Conservation (phyloP, 2,113 vertebrate genomes). For the Ranitomeya imitator region DNA sequence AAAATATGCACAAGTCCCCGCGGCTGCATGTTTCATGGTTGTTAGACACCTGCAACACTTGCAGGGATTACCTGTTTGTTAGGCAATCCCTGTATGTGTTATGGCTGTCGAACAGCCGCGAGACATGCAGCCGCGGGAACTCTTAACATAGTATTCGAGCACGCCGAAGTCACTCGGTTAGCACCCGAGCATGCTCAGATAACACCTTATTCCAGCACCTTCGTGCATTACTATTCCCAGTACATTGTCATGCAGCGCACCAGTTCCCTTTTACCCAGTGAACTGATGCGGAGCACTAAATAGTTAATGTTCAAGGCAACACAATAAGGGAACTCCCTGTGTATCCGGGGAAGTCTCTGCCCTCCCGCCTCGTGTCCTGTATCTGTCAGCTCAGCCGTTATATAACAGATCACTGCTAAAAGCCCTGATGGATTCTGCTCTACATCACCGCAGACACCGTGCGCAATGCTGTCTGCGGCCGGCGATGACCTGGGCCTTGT, state of each 20-base stretch:
- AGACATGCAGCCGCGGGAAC: no score
- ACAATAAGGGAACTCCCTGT: constrained; percentile 31
- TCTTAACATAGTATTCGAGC: no score
- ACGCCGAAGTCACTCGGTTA: no score
- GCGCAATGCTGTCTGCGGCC: neutral
- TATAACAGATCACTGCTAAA: constrained; percentile 20
- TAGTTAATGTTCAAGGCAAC: constrained; percentile 26
- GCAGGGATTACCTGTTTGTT: no score
- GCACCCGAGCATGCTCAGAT: no score
- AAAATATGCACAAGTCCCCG: no score
- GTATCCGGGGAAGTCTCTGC: constrained; percentile 42
- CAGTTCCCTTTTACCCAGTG: neutral
- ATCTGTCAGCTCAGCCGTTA: constrained; percentile 32
- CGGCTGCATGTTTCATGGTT: no score
- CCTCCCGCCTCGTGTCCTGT: constrained; percentile 23
- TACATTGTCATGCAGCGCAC: neutral
- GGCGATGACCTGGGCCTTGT: neutral
- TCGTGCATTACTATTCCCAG: no score
- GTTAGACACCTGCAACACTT: no score
- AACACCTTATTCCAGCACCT: no score
- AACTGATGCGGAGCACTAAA: neutral
- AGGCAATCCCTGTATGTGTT: no score
- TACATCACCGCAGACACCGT: neutral
- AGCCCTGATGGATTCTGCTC: neutral
- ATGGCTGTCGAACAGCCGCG: no score